Conservation (phyloP, 2,797 vertebrate species). For the Pantherophis vulpinus region DNA sequence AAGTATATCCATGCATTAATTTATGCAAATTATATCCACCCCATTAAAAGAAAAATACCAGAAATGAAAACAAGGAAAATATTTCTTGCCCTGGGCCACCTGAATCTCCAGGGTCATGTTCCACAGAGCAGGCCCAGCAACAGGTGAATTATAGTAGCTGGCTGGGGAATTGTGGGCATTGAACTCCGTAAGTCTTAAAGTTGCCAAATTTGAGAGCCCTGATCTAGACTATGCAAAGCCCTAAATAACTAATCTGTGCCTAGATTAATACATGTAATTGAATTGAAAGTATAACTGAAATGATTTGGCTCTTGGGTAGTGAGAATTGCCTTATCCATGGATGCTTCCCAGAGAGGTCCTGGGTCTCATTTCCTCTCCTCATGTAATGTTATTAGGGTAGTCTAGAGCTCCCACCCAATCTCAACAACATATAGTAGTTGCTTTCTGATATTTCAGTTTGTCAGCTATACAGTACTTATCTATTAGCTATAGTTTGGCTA, state of each 20-base stretch:
- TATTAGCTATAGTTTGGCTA: neutral
- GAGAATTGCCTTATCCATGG: neutral
- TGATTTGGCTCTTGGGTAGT: neutral
- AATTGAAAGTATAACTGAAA: neutral
- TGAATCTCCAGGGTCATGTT: neutral
- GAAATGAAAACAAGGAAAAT: neutral
- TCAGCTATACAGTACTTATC: neutral
- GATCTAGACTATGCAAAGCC: neutral
- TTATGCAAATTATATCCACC: neutral
- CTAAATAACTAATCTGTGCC: neutral
- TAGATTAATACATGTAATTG: neutral
- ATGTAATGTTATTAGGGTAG: neutral
- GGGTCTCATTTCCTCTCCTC: neutral
- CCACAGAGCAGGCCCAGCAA: neutral
- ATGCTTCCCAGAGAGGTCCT: neutral
- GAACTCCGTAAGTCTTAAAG: neutral
- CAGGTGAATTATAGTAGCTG: neutral
- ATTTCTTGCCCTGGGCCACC: neutral
- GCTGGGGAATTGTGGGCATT: accelerated
- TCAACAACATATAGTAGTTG: neutral
- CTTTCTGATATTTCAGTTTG: neutral
- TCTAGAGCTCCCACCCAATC: neutral
- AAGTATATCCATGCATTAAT: neutral
- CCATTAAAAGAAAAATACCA: neutral
- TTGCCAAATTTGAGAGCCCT: neutral